Base-by-base conservation (phyloP, 2,797 vertebrate genomes). In the Cossypha caffra region DNA sequence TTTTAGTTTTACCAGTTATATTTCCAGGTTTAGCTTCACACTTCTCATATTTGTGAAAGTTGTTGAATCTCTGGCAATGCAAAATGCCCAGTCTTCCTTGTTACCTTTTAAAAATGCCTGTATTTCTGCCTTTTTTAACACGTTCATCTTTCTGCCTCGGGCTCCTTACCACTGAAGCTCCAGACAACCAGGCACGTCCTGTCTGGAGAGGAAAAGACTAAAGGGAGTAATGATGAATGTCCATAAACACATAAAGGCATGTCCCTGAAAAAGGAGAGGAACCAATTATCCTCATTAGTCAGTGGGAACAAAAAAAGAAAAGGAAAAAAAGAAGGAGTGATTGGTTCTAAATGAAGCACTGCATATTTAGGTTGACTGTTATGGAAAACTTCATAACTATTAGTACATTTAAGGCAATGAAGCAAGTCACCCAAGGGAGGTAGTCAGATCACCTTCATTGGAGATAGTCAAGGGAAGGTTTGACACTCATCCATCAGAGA, bases 231-330 rank as follows among this genome's bases (percentile, higher is more conserved):
- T 95, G 95, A 97, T 91, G 82, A 95, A 96, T 93, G 92, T 93
- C 93, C 89, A 88, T 71, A 93, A 95, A 95, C 74, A 91, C 73
- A 81, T 94, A 88, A 96, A 93, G 82, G 67, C 92, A 93, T 88
- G 88, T 91, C 84, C 79, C 91, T 87, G 87, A 86, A 90, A 96
- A 92, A 96, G 93, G 82, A 91, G 73, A 93, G 74, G 87, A 97
- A 88, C 85, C 93, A 95, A 96, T 96, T 97, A 94, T 96, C 79
- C 64, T 96, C 85, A 91, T 96, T 96, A 97, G 93, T 94, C 88
- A 86, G 62, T 58, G 52, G 92, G 69, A 90, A 91, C 1, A 69
- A 55, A 55, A 42, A 35, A 9, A 14, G 7, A 2, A 4, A 4
- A 19, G 7, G 5, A 29, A 1, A 52, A 31, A 29, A 16, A 50